Conservation (phyloP, 2,113 vertebrate species). For the Centropus bengalensis region DNA sequence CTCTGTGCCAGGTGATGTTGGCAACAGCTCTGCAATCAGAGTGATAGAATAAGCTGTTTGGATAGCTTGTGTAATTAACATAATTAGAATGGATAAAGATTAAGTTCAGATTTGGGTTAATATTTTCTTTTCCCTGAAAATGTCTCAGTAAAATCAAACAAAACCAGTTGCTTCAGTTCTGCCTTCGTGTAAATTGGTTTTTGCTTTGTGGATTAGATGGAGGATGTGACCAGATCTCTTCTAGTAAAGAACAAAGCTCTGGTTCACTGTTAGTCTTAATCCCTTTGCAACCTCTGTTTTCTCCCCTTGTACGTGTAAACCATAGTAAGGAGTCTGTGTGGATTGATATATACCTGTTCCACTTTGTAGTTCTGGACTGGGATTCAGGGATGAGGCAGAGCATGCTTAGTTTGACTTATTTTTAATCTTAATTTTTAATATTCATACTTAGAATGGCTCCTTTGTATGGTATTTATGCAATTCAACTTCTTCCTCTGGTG, state of each 20-base stretch:
- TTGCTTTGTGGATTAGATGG: neutral
- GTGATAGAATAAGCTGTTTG: neutral
- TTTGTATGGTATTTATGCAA: neutral
- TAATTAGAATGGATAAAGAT: neutral
- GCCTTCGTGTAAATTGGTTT: neutral
- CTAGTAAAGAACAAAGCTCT: neutral
- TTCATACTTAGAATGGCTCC: neutral
- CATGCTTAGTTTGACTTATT: rapidly evolving
- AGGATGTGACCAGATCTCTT: neutral
- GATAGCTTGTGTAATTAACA: neutral
- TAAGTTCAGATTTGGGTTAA: neutral
- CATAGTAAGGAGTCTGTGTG: neutral
- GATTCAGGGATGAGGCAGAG: neutral
- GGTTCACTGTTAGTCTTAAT: neutral
- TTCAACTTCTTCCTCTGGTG: neutral
- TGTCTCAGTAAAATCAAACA: neutral
- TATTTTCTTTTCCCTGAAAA: neutral
- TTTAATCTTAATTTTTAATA: neutral
- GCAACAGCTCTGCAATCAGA: neutral
- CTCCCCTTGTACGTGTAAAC: neutral
- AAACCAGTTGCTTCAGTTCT: neutral
- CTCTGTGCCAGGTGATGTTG: neutral
- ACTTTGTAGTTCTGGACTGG: neutral
- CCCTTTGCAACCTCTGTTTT: neutral
- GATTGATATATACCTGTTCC: neutral